Evolutionary conservation across 2,113 vertebrate genomes (phyloP), one percentile per base, ranked within the genome.

Genomic region (Eulacestoma nigropectus): DNA sequence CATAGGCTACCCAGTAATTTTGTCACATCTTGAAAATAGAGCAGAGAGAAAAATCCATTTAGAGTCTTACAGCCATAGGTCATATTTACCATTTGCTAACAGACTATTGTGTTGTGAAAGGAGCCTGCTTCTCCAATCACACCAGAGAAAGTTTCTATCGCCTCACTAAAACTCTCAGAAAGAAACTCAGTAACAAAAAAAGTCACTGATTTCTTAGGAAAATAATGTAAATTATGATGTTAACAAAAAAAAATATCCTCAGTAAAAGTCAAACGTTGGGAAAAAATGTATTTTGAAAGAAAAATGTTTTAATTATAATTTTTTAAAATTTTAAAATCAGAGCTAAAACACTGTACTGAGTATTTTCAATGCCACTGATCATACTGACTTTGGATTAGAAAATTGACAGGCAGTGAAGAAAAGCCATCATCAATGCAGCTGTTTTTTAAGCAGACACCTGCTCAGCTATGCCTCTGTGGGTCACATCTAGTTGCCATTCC

Each of bases 21-120:
- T 96, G 88, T 91, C 92, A 93, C 93, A 97, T 97, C 85, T 94
- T 95, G 93, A 96, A 97, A 97, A 97, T 55, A 93, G 85, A 94
- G 84, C 56, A 84, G 72, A 74, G 67, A 92, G 77, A 86, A 89
- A 97, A 97, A 86, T 94, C 91, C 91, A 93, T 96, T 97, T 97
- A 92, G 74, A 93, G 52, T 97, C 88, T 95, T 96, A 91, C 74
- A 97, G 94, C 76, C 94, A 93, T 80, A 92, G 86, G 77, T 95
- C 90, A 53, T 96, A 92, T 97, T 97, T 97, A 95, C 87, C 68
- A 60, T 53, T 86, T 47, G 14, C 93, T 95, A 96, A 92, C 84
- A 96, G 69, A 91, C 68, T 52, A 37, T n/a, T 68, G 35, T 90
- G 65, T 79, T 92, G 70, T 92, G 83, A 97, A 94, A 55, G 83